These are phyloP conservation scores for Odocoileus virginianus DNA, from an alignment of 2,113 vertebrate genomes.

Conservation along the genomic window DNA sequence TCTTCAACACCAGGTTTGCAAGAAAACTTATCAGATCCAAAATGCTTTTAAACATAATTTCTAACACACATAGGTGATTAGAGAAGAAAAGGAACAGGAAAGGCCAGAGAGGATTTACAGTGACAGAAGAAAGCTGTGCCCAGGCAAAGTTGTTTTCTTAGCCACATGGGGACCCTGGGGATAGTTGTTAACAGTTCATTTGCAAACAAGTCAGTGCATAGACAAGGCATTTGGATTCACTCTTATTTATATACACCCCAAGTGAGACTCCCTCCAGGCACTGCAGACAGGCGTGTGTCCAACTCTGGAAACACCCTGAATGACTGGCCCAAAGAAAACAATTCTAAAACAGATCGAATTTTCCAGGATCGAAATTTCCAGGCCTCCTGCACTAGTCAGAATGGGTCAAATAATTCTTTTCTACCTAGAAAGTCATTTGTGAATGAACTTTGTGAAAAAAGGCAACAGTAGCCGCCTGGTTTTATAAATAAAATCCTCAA, in stretches of 20 bases:
- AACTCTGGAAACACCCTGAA: not conserved
- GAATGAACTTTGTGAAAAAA: not conserved
- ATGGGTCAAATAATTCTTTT: not conserved
- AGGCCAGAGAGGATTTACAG: not conserved
- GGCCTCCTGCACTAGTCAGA: not conserved
- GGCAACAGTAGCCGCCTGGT: accelerated
- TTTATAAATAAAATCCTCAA: not conserved
- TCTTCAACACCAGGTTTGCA: not conserved
- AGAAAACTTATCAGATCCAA: not conserved
- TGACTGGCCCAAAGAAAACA: not conserved
- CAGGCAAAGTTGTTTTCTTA: not conserved
- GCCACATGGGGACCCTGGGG: not conserved
- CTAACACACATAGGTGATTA: not conserved
- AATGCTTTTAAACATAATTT: not conserved
- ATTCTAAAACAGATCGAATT: not conserved
- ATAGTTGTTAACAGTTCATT: not conserved
- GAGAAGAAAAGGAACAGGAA: not conserved
- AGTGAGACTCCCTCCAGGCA: not conserved
- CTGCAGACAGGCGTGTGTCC: not conserved
- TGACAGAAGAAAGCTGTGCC: not conserved
- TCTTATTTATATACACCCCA: not conserved
- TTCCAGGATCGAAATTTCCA: not conserved
- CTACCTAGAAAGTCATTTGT: not conserved
- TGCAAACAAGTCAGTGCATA: not conserved
- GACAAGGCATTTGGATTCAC: not conserved